Evolutionary conservation across 2,888 invertebrate species (phyloP), one percentile per base, ranked within the genome.

Genomic region (Erebia epiphron): DNA sequence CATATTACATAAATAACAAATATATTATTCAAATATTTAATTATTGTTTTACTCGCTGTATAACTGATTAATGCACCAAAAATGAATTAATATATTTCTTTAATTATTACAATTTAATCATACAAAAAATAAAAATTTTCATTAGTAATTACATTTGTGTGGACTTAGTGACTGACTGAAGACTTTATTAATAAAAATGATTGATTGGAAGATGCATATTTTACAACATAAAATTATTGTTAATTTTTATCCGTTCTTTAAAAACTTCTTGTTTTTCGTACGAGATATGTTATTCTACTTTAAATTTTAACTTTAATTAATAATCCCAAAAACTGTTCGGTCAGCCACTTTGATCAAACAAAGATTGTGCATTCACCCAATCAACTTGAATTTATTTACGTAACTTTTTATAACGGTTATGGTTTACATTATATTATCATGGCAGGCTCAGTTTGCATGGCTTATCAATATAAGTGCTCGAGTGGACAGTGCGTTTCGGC

Each of bases 401-500:
- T 67, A 67, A 67, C 67, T 58, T 67, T 46, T 60, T 67, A 72
- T 80, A 79, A 81, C 80, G 91, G 92, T 89, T 89, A 87, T 82
- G 91, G 91, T 81, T 76, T 79, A 84, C 84, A 79, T 62, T 76
- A 76, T 79, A 79, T 76, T 79, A 80, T 86, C 86, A 90, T 78
- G 88, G 86, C 92, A 91, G 91, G 91, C 88, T 85, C 87, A 84
- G 78, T 84, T 84, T 92, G 93, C 93, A 92, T 92, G 92, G 91
- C 93, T 91, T 90, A 87, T 90, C 83, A 92, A 83, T 96, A 95
- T 94, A 93, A 94, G 81, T 96, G 96, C 91, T 88, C 93, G 82
- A 94, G 92, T 82, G 95, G 95, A 83, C 89, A 94, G 81, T 96
- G 95, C 89, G 93, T 95, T 77, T 87, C 89, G 75, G 86, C 89